Evolutionary conservation across 64 coral and sea anemone genomes (phyloP).

Genomic region (Hydrozoanthus tunicans): DNA sequence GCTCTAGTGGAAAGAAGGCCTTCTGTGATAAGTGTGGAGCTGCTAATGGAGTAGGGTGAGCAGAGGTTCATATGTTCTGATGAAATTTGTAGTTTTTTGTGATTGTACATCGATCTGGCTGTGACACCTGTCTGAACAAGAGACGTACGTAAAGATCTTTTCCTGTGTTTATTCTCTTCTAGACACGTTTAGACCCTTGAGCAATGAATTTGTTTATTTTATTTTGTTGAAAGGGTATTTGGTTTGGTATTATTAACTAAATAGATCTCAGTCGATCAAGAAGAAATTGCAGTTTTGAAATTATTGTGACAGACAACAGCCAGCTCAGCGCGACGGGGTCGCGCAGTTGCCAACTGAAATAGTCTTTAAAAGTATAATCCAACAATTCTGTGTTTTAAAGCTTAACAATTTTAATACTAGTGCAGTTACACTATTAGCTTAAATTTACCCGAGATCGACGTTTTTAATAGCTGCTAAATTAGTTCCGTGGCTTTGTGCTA

Average conservation of each 20-base stretch:
- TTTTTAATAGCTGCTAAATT: too few species aligned
- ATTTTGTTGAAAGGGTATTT: not conserved
- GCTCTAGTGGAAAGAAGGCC: conserved; percentile 41
- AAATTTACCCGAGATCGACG: not conserved
- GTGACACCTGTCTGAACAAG: conserved; percentile 53
- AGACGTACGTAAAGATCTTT: not conserved
- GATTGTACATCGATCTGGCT: not conserved
- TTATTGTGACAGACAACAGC: not conserved
- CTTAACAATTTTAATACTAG: not conserved
- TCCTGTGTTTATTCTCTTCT: not conserved
- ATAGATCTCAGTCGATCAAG: not conserved
- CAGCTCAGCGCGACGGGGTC: not conserved
- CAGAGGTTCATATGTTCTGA: not conserved
- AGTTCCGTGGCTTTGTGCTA: too few species aligned
- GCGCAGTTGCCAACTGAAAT: not conserved
- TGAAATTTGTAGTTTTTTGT: not conserved
- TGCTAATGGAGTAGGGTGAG: conserved; percentile 45
- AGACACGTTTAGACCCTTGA: not conserved
- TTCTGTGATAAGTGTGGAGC: conserved; percentile 76
- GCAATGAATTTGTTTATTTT: conserved; percentile 3
- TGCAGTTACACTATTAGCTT: not conserved
- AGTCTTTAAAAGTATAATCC: not conserved
- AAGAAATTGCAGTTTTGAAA: conserved; percentile 14
- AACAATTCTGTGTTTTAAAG: not conserved
- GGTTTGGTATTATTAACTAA: not conserved